Evolutionary conservation across 2,113 vertebrate genomes (phyloP).

Genomic region (Pungitius pungitius): DNA sequence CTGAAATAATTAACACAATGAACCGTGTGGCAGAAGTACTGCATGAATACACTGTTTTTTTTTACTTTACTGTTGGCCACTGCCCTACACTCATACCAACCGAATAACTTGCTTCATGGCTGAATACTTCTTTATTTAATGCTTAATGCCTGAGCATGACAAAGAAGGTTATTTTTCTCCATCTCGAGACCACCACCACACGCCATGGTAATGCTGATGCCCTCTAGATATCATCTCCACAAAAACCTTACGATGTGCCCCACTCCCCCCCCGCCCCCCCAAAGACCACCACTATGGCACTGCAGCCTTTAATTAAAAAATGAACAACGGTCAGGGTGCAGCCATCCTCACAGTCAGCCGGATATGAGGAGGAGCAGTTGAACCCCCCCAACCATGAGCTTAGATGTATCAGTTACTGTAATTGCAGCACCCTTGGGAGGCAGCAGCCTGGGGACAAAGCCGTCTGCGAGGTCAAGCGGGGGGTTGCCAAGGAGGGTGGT

Average conservation of each 20-base stretch:
- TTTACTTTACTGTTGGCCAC: not conserved
- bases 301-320: constrained; percentile 80
- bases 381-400: constrained; percentile 72
- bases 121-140: not conserved
- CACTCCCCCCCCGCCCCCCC: constrained; percentile 7
- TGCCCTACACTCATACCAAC: not conserved
- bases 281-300: constrained; percentile 54
- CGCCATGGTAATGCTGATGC: constrained; percentile 28
- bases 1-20: not conserved
- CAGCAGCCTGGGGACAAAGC: constrained; percentile 69
- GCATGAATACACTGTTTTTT: not conserved
- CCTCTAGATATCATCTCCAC: constrained; percentile 47
- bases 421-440: constrained; percentile 75
- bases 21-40: not conserved
- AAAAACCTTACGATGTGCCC: constrained; percentile 44
- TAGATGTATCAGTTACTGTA: constrained; percentile 82
- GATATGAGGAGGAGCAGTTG: constrained; percentile 74
- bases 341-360: constrained; percentile 75
- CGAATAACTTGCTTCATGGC: not conserved
- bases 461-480: constrained; percentile 72
- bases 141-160: not conserved
- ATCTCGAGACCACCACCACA: constrained; percentile 22
- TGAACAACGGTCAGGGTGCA: constrained; percentile 71
- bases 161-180: constrained; percentile 31
- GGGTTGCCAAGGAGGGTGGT: constrained; percentile 63